Evolutionary conservation across 2,888 invertebrate species (phyloP), one percentile per base, ranked within the genome.

Genomic region (Euplexia lucipara): DNA sequence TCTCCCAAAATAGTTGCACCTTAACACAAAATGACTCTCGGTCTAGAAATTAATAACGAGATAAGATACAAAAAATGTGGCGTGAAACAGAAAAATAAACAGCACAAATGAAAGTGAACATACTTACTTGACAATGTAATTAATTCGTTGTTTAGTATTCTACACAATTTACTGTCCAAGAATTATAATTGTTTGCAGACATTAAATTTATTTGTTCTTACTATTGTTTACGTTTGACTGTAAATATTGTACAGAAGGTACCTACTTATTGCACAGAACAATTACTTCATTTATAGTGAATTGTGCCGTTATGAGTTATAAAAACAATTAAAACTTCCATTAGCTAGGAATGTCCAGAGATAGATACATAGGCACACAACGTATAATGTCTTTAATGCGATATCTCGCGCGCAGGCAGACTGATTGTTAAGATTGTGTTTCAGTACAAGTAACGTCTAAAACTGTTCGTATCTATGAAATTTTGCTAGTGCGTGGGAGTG

Each of bases 401-500:
- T 59, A 52, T 69, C 61, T 64, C 47, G 53, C 62, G 68, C 63
- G 64, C 57, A 57, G 62, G 67, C 74, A 72, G 69, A 82, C 82
- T 79, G 75, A 76, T 81, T 75, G 70, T 78, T 70, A 59, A 80
- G 82, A 83, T 84, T 79, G 78, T 80, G 78, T 86, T 86, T 83
- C 83, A 84, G 73, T 65, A 59, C 80, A 76, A 79, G 74, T 81
- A 81, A 72, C 81, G 78, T 90, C 90, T 91, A 91, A 90, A 93
- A 89, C 88, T 89, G 88, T 82, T 78, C 75, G 79, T 82, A 88
- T 87, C 87, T 90, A 88, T 90, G 91, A 92, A 93, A 93, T 91
- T 91, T 92, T 92, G 88, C 93, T 95, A 93, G 91, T 88, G 92
- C 92, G 95, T 95, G 89, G 94, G 94, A 78, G 89, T 83, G 75